Base-by-base conservation (phyloP, 2,797 vertebrate genomes). In the Dipus sagitta region DNA sequence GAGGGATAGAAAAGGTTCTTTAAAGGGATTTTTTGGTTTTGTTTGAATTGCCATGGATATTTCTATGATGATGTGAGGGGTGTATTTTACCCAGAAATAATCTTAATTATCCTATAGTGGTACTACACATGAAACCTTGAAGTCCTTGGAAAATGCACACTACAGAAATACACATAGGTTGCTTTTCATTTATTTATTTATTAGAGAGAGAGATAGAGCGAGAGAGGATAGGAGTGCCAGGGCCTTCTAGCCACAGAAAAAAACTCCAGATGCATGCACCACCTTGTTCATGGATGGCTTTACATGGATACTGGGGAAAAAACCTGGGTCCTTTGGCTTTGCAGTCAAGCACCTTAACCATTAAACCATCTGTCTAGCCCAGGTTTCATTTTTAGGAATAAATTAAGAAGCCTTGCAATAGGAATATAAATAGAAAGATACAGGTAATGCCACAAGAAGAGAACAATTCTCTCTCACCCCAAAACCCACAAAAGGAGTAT, bases 61-160 rank as follows among this genome's bases (percentile, higher is more conserved):
- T 94, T 86, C 42, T 86, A 6, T 75, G n/a, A 26, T 60, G 6
- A 58, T 13, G 54, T 14, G 23, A 85, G 4, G 0, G 24, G 47
- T 78, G 18, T 10, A 12, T 72, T 88, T 64, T 90, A 47, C 52
- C 60, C 79, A 26, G 74, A 87, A 91, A n/a, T 30, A 92, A 76
- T 90, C 17, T 14, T 52, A 54, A 86, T 88, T 95, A 54, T 77
- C 7, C 24, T 81, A 7, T 4, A 52, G 11, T 60, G 54, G 6
- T 85, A 1, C 91, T 86, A 23, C 21, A 85, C 7, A 1, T 24
- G 15, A n/a, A 38, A 81, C 21, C 30, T 71, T 67, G 71, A 91
- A 70, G 60, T 67, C 78, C 90, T 88, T 91, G 52, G 52, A 67
- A 96, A 85, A 32, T 60, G 67, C 83, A 34, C 20, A 28, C 34